Conservation (phyloP, 2,888 invertebrate genomes). For the Hirtodrosophila confusa region DNA sequence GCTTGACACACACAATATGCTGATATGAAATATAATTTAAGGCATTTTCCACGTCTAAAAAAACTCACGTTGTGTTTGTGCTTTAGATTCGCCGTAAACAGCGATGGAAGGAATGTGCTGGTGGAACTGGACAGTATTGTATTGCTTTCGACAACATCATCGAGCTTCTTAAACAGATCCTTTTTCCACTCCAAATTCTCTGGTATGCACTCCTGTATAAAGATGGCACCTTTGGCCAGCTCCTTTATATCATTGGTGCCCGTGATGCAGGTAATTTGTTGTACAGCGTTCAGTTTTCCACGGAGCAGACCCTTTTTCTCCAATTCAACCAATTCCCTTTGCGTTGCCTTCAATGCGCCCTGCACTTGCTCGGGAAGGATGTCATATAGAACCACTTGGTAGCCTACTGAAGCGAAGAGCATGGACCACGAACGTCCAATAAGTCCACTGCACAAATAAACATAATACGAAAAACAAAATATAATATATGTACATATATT, state of each 20-base stretch:
- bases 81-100: constrained; percentile 91
- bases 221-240: constrained; percentile 90
- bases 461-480: not conserved
- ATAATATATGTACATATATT: not conserved
- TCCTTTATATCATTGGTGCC: constrained; percentile 89
- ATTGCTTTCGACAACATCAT: constrained; percentile 89
- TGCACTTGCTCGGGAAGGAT: constrained; percentile 90
- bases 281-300: constrained; percentile 89
- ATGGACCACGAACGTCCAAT: constrained; percentile 99
- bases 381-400: constrained; percentile 94
- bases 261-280: constrained; percentile 91
- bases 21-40: not conserved
- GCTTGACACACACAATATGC: not conserved
- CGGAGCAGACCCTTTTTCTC: constrained; percentile 90
- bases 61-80: constrained; percentile 87
- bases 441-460: constrained; percentile 88
- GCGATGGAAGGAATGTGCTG: constrained; percentile 95
- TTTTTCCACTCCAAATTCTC: constrained; percentile 94
- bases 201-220: constrained; percentile 97
- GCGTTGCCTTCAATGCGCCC: constrained; percentile 90
- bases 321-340: constrained; percentile 88
- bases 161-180: constrained; percentile 91
- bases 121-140: constrained; percentile 96
- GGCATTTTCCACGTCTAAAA: too few relatives aligned
- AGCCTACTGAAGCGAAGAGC: constrained; percentile 97